Percentiles rank a stretch among this genome's conserved stretches.
Evolutionary conservation across 1,140 invertebrate genomes (phyloP).

Genomic region (Panagrolaimus sp.): DNA sequence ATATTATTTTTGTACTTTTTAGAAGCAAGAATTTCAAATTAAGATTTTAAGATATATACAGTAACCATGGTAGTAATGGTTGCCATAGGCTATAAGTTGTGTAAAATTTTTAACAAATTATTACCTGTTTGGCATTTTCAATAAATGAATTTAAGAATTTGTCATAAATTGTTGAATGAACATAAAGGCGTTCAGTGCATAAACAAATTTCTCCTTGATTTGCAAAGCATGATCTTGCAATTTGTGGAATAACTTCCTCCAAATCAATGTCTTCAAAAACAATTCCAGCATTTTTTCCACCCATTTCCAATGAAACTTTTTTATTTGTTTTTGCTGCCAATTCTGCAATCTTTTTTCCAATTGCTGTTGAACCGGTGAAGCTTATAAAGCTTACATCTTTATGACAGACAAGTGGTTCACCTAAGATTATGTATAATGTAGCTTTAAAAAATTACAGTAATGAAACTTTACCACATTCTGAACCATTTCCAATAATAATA

Average conservation of each 20-base stretch:
- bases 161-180: conserved; percentile 63
- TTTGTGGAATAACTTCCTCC: conserved; percentile 61
- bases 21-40: too few relatives aligned
- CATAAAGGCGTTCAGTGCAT: conserved; percentile 66
- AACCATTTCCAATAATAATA: conserved; percentile 66
- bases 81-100: too few relatives aligned
- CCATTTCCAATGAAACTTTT: conserved; percentile 67
- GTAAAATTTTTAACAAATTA: conserved; percentile 3
- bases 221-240: conserved; percentile 65
- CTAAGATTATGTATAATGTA: conserved; percentile 25
- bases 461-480: conserved; percentile 43
- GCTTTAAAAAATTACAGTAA: too few relatives aligned
- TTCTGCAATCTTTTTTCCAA: conserved; percentile 63
- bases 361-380: conserved; percentile 66
- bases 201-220: conserved; percentile 68
- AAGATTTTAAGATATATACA: too few relatives aligned
- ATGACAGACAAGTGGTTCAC: conserved; percentile 66
- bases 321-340: conserved; percentile 63
- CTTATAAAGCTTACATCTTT: conserved; percentile 60
- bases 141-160: conserved; percentile 64
- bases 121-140: conserved; percentile 61
- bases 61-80: too few relatives aligned
- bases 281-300: conserved; percentile 67
- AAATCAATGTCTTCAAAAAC: conserved; percentile 65
- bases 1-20: too few relatives aligned